Percentiles rank a stretch among this genome's conserved stretches.
These are phyloP conservation scores for Tringa solitaria DNA, from an alignment of 2,113 vertebrate species.

Conservation along the genomic window DNA sequence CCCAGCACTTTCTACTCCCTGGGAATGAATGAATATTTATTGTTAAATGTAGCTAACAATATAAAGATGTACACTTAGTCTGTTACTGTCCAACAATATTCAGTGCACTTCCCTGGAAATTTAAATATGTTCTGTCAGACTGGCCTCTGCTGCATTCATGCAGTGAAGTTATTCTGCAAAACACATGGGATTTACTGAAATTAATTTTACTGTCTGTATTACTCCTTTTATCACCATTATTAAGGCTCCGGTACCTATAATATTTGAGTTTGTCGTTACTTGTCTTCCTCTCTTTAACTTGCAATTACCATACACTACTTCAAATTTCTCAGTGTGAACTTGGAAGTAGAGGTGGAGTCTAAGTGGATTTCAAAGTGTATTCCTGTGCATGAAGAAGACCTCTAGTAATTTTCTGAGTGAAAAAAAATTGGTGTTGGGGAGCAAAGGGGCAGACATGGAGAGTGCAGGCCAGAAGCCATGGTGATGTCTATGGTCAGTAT, in stretches of 20 bases:
- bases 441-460: too few relatives aligned
- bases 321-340: neutral
- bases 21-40: neutral
- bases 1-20: neutral
- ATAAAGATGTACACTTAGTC: neutral
- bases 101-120: neutral
- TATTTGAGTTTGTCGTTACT: neutral
- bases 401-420: neutral
- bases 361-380: neutral
- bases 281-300: neutral
- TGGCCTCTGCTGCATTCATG: neutral
- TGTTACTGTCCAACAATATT: neutral
- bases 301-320: neutral
- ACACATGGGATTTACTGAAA: neutral
- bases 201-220: neutral
- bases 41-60: neutral
- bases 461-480: rapidly evolving
- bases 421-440: neutral
- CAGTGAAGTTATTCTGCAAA: neutral
- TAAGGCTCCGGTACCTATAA: neutral
- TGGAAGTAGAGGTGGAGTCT: neutral
- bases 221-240: neutral
- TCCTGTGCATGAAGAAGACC: neutral
- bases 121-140: neutral
- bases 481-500: neutral